A percentile compares a stretch with the other conserved stretches of the same genome.
Evolutionary conservation across 2,797 vertebrate species (phyloP).

Genomic region (Aplochiton taeniatus): DNA sequence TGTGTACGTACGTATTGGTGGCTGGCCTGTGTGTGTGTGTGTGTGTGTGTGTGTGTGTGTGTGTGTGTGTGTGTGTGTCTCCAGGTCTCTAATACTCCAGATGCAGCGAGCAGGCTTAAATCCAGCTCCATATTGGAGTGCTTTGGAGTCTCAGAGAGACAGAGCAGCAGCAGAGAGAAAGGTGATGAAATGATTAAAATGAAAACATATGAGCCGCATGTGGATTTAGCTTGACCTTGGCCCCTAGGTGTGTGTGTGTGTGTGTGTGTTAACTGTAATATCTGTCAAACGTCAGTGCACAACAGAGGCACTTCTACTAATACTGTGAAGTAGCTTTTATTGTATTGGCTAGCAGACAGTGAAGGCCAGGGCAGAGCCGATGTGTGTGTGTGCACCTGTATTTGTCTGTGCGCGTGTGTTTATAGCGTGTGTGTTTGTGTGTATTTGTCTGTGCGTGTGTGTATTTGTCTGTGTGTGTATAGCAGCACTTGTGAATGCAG

Average conservation of each 20-base stretch:
- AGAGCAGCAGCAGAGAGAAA: neutral
- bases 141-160: constrained; percentile 31
- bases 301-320: too few species aligned
- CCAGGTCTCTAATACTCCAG: neutral
- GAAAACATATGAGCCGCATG: constrained; percentile 7
- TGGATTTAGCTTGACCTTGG: constrained; percentile 24
- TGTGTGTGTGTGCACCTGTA: constrained; percentile 2
- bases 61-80: too few species aligned
- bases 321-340: neutral
- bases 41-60: constrained; percentile 21
- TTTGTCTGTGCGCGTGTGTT: constrained; percentile 10
- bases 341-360: neutral
- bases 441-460: neutral
- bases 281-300: too few species aligned
- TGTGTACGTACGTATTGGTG: neutral
- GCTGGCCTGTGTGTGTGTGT: neutral
- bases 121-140: constrained; percentile 50
- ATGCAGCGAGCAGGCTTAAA: constrained; percentile 21
- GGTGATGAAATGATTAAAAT: constrained; percentile 14
- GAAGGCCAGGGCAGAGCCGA: neutral
- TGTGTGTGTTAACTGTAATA: neutral
- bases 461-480: neutral
- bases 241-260: neutral
- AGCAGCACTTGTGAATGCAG: too few species aligned
- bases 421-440: constrained; percentile 7